Base-by-base conservation (phyloP, 2,888 invertebrate genomes). In the Ophion ellenae region DNA sequence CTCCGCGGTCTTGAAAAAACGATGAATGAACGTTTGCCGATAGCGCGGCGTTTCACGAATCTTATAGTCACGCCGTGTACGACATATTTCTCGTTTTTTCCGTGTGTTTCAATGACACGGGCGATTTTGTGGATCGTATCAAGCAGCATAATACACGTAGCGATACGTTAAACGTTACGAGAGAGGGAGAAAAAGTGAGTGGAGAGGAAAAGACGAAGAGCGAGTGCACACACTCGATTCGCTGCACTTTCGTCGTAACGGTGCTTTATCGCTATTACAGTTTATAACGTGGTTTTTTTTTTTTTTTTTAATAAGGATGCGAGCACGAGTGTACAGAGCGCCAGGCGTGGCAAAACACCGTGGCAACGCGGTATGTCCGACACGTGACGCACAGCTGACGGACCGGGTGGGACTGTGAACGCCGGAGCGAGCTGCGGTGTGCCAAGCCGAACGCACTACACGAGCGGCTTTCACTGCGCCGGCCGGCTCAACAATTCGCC, bases 301-400 rank as follows among this genome's bases (percentile, higher is more conserved):
- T 61, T 53, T 28, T 64, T 20, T 76, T n/a, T 76, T 24, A 75
- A 47, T 84, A 93, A 94, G 92, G 88, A 94, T 93, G 94, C 93
- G 81, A 85, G 32, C 32, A 32, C 32, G 88, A 87, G 90, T 91
- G 47, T 40, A 66, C 1, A 59, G n/a, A 71, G 76, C 59, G 61
- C 59, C 91, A 92, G 91, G 92, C 92, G 93, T 93, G 92, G 92
- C 94, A 93, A 88, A 93, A 88, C 92, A 89, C 90, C 91, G 76
- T 81, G 79, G 74, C 84, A 78, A 82, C 81, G 83, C 88, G 86
- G 82, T 85, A 87, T 88, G 83, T 91, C 90, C 90, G 90, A 91
- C 91, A 91, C 91, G 89, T 92, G 92, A 91, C 91, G 92, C 93
- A 92, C 93, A 93, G 93, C 93, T 93, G 93, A 92, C 92, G 90